A percentile compares a stretch with the other conserved stretches of the same genome.
Evolutionary conservation across 2,797 vertebrate species (phyloP).

Genomic region (Chaunax sp.): DNA sequence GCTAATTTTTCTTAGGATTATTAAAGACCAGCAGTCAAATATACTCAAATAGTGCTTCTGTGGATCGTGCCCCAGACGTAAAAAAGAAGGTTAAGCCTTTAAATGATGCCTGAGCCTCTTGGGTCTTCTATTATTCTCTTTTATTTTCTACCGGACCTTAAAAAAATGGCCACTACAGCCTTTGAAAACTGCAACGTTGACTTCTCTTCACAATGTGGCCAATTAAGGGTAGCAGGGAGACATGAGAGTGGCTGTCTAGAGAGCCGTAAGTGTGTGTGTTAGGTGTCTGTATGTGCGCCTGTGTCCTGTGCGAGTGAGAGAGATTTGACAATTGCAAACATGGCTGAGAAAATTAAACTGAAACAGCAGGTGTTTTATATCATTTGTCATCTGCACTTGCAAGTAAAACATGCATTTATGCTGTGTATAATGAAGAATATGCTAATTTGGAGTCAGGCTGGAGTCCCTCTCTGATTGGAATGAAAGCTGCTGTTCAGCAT

Average conservation of each 20-base stretch:
- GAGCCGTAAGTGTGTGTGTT: slow-evolving; percentile 30
- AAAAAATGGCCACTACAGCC: slow-evolving; percentile 50
- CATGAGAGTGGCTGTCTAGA: slow-evolving; percentile 40
- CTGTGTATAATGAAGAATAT: slow-evolving; percentile 61
- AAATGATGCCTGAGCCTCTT: slow-evolving; percentile 40
- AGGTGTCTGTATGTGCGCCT: not conserved
- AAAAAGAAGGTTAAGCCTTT: slow-evolving; percentile 23
- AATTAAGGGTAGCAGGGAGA: slow-evolving; percentile 60
- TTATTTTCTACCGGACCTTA: slow-evolving; percentile 50
- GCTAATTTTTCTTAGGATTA: slow-evolving; percentile 14
- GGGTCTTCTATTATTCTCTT: slow-evolving; percentile 31
- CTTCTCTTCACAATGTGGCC: slow-evolving; percentile 47
- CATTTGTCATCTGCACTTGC: slow-evolving; percentile 54
- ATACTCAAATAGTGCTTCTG: slow-evolving; percentile 14
- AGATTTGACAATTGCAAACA: slow-evolving; percentile 48
- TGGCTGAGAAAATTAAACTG: slow-evolving; percentile 52
- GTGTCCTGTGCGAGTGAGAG: slow-evolving; percentile 1
- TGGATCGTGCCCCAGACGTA: not conserved
- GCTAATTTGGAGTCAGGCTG: slow-evolving; percentile 50
- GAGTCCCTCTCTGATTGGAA: slow-evolving; percentile 49
- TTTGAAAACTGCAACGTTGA: slow-evolving; percentile 41
- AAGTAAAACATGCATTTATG: slow-evolving; percentile 60
- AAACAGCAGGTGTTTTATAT: slow-evolving; percentile 61
- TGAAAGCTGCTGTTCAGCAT: slow-evolving; percentile 53
- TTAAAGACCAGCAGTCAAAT: slow-evolving; percentile 31